Evolutionary conservation across 37 sponge, comb jelly and placozoan species (phyloP), one percentile per base, ranked within the genome.

Genomic region (Cladorhizidae sp.): DNA sequence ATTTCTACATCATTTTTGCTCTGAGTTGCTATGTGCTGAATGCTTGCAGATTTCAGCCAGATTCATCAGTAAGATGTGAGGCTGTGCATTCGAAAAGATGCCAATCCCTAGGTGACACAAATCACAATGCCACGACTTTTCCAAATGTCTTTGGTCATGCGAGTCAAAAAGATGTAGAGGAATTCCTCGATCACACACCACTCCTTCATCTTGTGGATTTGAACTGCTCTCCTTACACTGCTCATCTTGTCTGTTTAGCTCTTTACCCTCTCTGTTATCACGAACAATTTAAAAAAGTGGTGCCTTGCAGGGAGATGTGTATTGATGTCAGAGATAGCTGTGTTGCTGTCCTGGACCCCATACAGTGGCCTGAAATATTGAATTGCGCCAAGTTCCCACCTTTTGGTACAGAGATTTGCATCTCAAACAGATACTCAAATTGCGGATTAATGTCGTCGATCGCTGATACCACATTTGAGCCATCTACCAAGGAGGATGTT

Each of bases 291-390:
- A 65, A 73, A 21, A 38, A 22, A n/a, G 32, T 83, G 9, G 62
- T 69, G 23, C 89, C 89, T 7, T 89, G 89, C 65, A 79, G 78
- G 9, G 80, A 89, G 40, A 31, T 89, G 43, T 89, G 89, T 42
- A 38, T 64, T 0, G 58, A 65, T 0, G 84, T 79, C 14, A 55
- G 69, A 22, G 89, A 89, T 52, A 74, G 59, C 40, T 85, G 85
- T 55, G 7, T 1, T 56, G 49, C 11, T 32, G 56, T 8, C 11
- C 21, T 38, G 20, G n/a, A n/a, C n/a, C 65, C 64, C 12, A n/a
- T 28, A 18, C 11, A 23, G 3, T 85, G 85, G 85, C 78, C 78
- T 2, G 23, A 40, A 23, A 51, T 49, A 31, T 40, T 77, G 21
- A 61, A 77, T 36, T 85, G 85, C 33, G 41, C 38, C 36, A 1